Conservation (phyloP, 2,113 vertebrate genomes). For the Anser cygnoides region DNA sequence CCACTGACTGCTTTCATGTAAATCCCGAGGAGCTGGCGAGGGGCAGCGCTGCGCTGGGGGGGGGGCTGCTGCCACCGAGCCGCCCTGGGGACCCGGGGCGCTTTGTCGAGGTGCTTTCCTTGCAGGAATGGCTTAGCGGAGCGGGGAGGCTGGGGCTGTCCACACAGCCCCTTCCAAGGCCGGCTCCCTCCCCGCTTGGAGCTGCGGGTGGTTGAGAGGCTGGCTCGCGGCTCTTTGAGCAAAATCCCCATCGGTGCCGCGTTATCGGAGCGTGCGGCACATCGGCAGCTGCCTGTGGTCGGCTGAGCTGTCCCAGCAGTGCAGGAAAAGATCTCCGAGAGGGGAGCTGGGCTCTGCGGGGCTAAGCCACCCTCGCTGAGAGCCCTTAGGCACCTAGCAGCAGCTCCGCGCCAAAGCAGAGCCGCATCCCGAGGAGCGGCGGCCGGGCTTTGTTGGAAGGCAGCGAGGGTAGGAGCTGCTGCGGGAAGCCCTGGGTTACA, state of each 20-base stretch:
- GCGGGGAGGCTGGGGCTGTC: neutral
- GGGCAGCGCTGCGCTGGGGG: neutral
- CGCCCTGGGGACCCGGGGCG: neutral
- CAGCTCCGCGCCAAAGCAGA: accelerated
- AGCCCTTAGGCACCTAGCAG: neutral
- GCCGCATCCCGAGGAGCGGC: accelerated
- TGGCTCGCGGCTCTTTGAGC: neutral
- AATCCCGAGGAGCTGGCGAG: neutral
- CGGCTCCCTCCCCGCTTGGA: accelerated
- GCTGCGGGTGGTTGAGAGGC: neutral
- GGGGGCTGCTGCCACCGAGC: neutral
- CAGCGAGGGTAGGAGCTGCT: neutral
- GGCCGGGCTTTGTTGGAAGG: neutral
- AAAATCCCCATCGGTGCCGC: neutral
- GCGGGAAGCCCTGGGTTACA: neutral
- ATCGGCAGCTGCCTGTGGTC: neutral
- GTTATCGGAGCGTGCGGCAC: accelerated
- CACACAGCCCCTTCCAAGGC: neutral
- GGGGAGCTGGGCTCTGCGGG: neutral
- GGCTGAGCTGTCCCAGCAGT: neutral
- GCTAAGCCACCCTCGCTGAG: neutral
- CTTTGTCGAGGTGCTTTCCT: neutral
- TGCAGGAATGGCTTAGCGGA: neutral
- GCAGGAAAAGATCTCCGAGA: neutral
- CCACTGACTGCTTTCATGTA: slow-evolving; percentile 18